These are phyloP conservation scores for Phyllostomus hastatus DNA, from an alignment of 2,113 vertebrate genomes.

Conservation along the genomic window DNA sequence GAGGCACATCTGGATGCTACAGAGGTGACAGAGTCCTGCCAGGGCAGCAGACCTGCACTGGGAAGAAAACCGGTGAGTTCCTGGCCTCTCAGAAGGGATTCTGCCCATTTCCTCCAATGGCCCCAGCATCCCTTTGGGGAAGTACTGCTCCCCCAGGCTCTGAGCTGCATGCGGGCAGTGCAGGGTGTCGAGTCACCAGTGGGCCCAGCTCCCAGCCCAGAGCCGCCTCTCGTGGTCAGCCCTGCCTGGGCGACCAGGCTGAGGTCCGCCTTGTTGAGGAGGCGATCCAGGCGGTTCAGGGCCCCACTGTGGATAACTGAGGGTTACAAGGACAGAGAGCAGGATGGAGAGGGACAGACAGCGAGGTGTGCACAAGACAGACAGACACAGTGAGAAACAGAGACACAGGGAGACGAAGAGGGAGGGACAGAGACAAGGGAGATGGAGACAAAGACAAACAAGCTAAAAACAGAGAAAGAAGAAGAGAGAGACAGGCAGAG, in stretches of 20 bases:
- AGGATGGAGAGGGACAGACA: neutral
- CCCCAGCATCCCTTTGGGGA: neutral
- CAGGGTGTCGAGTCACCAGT: neutral
- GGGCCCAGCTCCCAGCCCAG: neutral
- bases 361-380: neutral
- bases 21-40: neutral
- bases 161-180: rapidly evolving
- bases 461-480: neutral
- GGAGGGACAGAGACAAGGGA: neutral
- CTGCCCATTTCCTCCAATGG: neutral
- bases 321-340: neutral
- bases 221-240: neutral
- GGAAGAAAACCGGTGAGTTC: neutral
- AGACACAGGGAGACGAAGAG: neutral
- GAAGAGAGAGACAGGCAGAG: neutral
- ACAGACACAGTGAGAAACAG: neutral
- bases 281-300: neutral
- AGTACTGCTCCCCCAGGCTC: no score
- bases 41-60: neutral
- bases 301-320: rapidly evolving
- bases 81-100: neutral
- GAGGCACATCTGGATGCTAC: neutral
- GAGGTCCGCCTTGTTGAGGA: neutral
- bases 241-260: neutral
- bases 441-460: neutral